phyloP scores from a whole-genome alignment of 2,113 vertebrate genomes.

The Callipepla californica region DNA sequence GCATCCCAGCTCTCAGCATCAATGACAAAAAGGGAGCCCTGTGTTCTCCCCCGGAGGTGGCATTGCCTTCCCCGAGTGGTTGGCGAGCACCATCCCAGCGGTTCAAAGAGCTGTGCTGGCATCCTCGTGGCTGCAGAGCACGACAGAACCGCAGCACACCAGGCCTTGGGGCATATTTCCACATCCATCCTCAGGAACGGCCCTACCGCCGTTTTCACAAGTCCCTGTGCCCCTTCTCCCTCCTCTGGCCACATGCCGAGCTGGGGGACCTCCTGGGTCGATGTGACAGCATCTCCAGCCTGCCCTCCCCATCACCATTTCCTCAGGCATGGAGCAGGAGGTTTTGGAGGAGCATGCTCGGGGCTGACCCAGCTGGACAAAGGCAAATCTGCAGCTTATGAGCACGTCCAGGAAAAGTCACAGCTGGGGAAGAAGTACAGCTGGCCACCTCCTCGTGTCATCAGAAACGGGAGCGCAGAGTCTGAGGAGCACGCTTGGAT shows the following conservation, averaged over 20 bases:
- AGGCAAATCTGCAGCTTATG: neutral
- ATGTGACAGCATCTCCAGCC: neutral
- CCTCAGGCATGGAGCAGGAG: neutral
- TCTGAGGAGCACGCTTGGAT: rapidly evolving
- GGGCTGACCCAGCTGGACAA: neutral
- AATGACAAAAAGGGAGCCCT: slow-evolving; percentile 34
- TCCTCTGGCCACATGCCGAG: rapidly evolving
- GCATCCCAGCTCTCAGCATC: slow-evolving; percentile 22
- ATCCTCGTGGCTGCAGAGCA: neutral
- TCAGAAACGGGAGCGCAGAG: rapidly evolving
- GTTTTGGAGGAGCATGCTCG: neutral
- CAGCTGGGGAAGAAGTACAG: neutral
- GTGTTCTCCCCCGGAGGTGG: slow-evolving; percentile 44
- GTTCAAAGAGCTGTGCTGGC: slow-evolving; percentile 59
- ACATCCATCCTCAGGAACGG: neutral
- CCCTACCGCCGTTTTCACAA: rapidly evolving
- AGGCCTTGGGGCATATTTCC: neutral
- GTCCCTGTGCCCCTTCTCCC: neutral
- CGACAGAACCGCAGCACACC: neutral
- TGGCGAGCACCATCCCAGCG: slow-evolving; percentile 31
- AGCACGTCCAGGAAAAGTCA: neutral
- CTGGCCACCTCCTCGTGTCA: neutral
- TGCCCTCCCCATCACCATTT: neutral
- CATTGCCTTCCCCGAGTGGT: neutral
- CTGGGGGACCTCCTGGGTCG: neutral